Percentiles rank a stretch among this genome's conserved stretches.
phyloP scores from a whole-genome alignment of 2,888 invertebrate genomes.

The Micoletzkya japonica region DNA sequence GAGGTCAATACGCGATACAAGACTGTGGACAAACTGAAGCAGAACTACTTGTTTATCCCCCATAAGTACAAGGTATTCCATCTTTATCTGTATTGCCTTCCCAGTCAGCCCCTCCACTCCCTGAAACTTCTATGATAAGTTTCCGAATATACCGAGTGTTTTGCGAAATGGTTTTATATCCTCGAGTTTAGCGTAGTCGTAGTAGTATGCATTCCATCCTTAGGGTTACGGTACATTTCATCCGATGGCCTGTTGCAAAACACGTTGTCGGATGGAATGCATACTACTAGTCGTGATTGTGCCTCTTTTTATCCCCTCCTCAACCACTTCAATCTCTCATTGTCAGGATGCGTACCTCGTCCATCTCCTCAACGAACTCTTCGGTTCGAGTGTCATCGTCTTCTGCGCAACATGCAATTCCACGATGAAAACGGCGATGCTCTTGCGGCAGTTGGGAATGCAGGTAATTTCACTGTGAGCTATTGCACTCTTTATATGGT shows the following conservation, averaged over 20 bases:
- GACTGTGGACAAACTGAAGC: slow-evolving; percentile 92
- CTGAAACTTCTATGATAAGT: not conserved
- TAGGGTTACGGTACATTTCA: too few relatives aligned
- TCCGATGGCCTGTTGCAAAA: too few relatives aligned
- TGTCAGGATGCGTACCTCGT: slow-evolving; percentile 91
- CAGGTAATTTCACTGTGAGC: slow-evolving; percentile 30
- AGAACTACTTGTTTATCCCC: slow-evolving; percentile 92
- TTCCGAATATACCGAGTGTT: not conserved
- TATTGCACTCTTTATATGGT: too few relatives aligned
- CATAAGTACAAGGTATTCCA: slow-evolving; percentile 83
- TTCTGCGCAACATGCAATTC: slow-evolving; percentile 94
- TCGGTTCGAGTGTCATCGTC: slow-evolving; percentile 91
- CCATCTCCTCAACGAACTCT: slow-evolving; percentile 87
- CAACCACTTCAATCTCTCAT: slow-evolving; percentile 28
- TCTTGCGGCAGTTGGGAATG: slow-evolving; percentile 86
- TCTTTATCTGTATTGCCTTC: not conserved
- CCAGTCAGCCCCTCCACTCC: not conserved
- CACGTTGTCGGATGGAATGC: too few relatives aligned
- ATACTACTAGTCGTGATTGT: too few relatives aligned
- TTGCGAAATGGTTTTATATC: not conserved
- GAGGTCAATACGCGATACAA: slow-evolving; percentile 90
- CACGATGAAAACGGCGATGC: slow-evolving; percentile 83
- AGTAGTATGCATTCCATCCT: not conserved
- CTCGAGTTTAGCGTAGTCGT: not conserved
- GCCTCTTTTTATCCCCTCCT: too few relatives aligned